Conservation (phyloP, 1,140 invertebrate genomes). For the Drosophila tani region DNA sequence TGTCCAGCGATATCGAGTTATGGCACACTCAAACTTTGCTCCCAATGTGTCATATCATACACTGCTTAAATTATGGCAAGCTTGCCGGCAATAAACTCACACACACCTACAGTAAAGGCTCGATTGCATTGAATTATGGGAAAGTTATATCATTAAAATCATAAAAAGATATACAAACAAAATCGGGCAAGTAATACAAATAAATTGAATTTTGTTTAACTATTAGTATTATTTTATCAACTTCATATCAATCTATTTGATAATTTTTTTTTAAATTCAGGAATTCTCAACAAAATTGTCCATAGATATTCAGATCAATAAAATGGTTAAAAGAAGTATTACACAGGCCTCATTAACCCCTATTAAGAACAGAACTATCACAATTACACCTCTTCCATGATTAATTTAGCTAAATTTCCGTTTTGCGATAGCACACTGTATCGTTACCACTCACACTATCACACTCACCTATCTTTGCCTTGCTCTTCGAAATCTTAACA, state of each 20-base stretch:
- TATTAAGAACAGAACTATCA: not conserved
- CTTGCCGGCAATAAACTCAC: constrained; percentile 14
- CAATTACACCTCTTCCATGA: not conserved
- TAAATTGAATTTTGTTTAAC: no score
- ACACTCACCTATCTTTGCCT: constrained; percentile 13
- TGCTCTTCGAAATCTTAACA: constrained; percentile 1
- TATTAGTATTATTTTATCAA: no score
- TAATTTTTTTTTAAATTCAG: no score
- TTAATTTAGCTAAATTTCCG: not conserved
- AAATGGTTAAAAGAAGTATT: no score
- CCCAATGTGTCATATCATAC: constrained; percentile 23
- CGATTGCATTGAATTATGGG: not conserved
- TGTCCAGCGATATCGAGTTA: constrained; percentile 54
- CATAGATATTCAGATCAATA: no score
- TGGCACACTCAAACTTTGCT: constrained; percentile 52
- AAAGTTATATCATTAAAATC: no score
- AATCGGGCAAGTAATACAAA: no score
- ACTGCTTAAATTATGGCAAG: constrained; percentile 26
- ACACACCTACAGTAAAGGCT: constrained; percentile 10
- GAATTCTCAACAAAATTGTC: no score
- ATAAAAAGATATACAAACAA: not conserved
- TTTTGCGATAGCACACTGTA: not conserved
- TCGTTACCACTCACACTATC: not conserved
- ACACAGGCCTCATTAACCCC: no score
- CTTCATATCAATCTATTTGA: no score